Evolutionary conservation across 2,797 vertebrate genomes (phyloP).

Genomic region (Bufotes viridis): DNA sequence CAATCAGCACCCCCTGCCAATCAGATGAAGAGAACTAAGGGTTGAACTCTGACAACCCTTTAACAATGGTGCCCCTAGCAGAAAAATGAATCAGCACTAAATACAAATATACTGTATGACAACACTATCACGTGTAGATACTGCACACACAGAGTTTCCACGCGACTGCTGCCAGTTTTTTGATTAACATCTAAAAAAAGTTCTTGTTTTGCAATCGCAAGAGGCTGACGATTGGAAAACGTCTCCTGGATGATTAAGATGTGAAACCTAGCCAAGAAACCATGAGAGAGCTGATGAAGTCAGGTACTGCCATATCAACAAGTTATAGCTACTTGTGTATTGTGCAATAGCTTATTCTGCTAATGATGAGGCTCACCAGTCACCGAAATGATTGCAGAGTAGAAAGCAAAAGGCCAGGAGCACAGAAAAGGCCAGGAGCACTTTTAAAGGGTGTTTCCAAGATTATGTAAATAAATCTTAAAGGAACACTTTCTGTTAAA

Average conservation of each 20-base stretch:
- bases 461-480: not conserved
- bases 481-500: not conserved
- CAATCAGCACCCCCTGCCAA: too few species aligned
- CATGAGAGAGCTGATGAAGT: not conserved
- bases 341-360: conserved; percentile 2
- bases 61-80: not conserved
- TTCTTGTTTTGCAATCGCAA: conserved; percentile 5
- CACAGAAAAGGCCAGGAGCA: too few species aligned
- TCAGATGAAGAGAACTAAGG: too few species aligned
- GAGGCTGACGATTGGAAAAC: not conserved
- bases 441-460: not conserved
- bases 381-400: not conserved
- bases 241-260: not conserved
- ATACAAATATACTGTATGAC: not conserved
- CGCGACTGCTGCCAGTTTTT: not conserved
- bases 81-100: not conserved
- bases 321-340: not conserved
- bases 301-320: conserved; percentile 5
- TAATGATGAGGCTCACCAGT: not conserved
- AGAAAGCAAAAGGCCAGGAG: not conserved
- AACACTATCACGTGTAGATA: not conserved
- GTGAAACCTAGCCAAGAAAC: not conserved
- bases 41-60: not conserved
- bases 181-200: not conserved
- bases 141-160: not conserved